Evolutionary conservation across 2,888 invertebrate genomes (phyloP).

Genomic region (Chorisops tibialis): DNA sequence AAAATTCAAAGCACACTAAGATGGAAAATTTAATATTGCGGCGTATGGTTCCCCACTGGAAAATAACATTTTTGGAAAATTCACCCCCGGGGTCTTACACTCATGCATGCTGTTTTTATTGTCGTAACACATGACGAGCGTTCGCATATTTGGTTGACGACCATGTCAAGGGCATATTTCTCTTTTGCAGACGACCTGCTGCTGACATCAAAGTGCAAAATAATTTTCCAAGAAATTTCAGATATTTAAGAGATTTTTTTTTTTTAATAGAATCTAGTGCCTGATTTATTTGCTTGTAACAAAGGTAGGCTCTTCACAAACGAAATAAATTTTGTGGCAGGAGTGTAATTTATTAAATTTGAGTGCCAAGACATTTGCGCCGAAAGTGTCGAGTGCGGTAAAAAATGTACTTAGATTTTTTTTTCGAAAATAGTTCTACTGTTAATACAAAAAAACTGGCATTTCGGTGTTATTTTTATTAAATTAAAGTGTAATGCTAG

Average conservation of each 20-base stretch:
- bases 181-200: constrained; percentile 23
- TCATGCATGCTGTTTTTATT: constrained; percentile 23
- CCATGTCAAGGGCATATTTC: constrained; percentile 23
- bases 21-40: constrained; percentile 21
- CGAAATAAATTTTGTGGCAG: too few relatives aligned
- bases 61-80: constrained; percentile 21
- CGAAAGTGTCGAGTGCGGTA: too few relatives aligned
- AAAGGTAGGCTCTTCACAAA: too few relatives aligned
- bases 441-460: too few relatives aligned
- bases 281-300: too few relatives aligned
- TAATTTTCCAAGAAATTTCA: constrained; percentile 13
- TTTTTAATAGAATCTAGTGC: too few relatives aligned
- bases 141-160: constrained; percentile 6
- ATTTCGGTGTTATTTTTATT: too few relatives aligned
- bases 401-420: too few relatives aligned
- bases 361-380: too few relatives aligned
- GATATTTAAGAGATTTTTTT: neutral
- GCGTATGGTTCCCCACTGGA: constrained; percentile 20
- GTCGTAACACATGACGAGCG: constrained; percentile 11
- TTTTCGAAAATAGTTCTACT: too few relatives aligned
- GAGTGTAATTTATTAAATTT: too few relatives aligned
- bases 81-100: constrained; percentile 5
- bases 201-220: constrained; percentile 27
- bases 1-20: constrained; percentile 25
- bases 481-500: too few relatives aligned